These are phyloP conservation scores for Ooceraea biroi DNA, from an alignment of 1,140 invertebrate genomes.

Conservation along the genomic window DNA sequence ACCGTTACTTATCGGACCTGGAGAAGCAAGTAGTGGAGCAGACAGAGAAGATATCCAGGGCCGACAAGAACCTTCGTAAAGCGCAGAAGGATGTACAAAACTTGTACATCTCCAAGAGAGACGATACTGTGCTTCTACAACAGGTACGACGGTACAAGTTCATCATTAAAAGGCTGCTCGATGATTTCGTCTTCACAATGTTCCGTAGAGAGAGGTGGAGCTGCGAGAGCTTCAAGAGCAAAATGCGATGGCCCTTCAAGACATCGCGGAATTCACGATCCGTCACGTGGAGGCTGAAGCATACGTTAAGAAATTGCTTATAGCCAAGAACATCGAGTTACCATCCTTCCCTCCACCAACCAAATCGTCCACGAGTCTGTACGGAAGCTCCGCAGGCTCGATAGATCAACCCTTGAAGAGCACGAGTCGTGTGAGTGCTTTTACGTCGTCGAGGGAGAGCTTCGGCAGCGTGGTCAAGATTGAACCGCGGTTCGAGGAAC, in stretches of 20 bases:
- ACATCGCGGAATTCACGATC: constrained; percentile 83
- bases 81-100: constrained; percentile 79
- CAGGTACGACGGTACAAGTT: constrained; percentile 74
- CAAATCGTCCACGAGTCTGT: constrained; percentile 74
- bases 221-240: constrained; percentile 81
- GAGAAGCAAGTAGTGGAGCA: constrained; percentile 81
- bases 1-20: constrained; percentile 70
- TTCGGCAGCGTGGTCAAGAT: constrained; percentile 76
- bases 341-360: constrained; percentile 75
- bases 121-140: constrained; percentile 78
- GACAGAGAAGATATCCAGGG: constrained; percentile 79
- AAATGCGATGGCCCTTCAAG: constrained; percentile 80
- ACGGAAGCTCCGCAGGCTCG: constrained; percentile 62
- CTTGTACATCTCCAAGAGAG: constrained; percentile 72
- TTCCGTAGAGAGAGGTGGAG: constrained; percentile 80
- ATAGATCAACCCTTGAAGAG: constrained; percentile 59
- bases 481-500: constrained; percentile 65
- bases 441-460: constrained; percentile 75
- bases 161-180: neutral
- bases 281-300: constrained; percentile 82
- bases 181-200: neutral
- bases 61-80: constrained; percentile 79
- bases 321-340: constrained; percentile 77
- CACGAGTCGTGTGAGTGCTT: constrained; percentile 59
- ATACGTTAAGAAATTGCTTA: constrained; percentile 82